Base-by-base conservation (phyloP, 2,888 invertebrate species). In the Phasia obesa region DNA sequence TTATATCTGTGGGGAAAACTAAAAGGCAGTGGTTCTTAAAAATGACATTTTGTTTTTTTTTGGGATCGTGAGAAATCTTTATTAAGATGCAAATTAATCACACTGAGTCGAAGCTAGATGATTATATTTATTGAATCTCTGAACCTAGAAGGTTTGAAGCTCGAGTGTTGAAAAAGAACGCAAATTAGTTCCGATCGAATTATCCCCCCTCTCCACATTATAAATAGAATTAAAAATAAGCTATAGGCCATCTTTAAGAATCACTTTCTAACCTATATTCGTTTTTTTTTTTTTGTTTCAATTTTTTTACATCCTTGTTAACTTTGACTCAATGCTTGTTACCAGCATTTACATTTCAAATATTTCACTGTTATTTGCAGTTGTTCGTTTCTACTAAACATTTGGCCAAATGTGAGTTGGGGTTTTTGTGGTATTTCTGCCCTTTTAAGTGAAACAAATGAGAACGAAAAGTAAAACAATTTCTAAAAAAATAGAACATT, bases 291-390 rank as follows among this genome's bases (percentile, higher is more conserved):
- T 19, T 47, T 31, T 21, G 38, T 15, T 27, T 59, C 35, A 60
- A 38, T 60, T 27, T 27, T 59, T 69, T 51, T 47, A 27, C 17
- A 55, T 79, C 23, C 65, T 71, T 79, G 64, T 71, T 78, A 78
- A 49, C 38, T 71, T 78, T 78, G 65, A 53, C 65, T 67, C 65
- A 73, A 44, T 73, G 65, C 73, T 73, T 73, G 73, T 80, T 74
- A 65, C 53, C 79, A 67, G 67, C 65, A 80, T 80, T 80, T 80
- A 80, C 67, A 74, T 80, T 80, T 80, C 47, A 67, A 80, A 80
- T 80, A 80, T 80, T 80, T 74, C 60, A 80, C 73, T 80, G 73
- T 73, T 79, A 47, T 47, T 80, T 80, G 79, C 79, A 80, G 67
- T 74, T 80, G 73, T 73, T 51, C 11, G 27, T 60, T 76, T 51